Evolutionary conservation across 2,797 vertebrate species (phyloP).

Genomic region (Melanotaenia pygmaea): DNA sequence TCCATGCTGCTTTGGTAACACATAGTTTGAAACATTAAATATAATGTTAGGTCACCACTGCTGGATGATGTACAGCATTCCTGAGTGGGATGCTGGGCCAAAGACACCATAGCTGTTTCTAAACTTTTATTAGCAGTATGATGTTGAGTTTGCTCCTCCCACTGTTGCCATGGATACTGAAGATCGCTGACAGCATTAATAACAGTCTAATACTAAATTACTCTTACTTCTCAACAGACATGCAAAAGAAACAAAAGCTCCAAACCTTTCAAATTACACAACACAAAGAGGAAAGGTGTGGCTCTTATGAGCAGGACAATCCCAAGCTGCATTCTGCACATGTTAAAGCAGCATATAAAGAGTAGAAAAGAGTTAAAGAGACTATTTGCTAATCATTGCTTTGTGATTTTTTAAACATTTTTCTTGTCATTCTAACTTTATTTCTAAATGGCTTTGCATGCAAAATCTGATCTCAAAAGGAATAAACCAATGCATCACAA

Average conservation of each 20-base stretch:
- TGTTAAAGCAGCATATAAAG: not conserved
- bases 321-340: not conserved
- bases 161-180: constrained; percentile 17
- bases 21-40: constrained; percentile 25
- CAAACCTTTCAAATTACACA: not conserved
- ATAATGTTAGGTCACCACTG: not conserved
- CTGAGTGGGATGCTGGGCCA: not conserved
- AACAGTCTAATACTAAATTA: constrained; percentile 1
- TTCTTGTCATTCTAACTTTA: not conserved
- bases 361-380: not conserved
- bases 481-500: constrained; percentile 1
- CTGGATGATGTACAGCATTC: not conserved
- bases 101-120: not conserved
- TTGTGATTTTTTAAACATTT: not conserved
- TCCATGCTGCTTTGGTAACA: constrained; percentile 28
- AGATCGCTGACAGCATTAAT: constrained; percentile 18
- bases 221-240: constrained; percentile 15
- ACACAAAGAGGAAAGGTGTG: not conserved
- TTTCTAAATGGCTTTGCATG: not conserved
- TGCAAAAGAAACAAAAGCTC: not conserved
- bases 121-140: not conserved
- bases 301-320: not conserved
- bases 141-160: constrained; percentile 24
- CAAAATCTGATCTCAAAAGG: not conserved
- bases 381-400: not conserved